Percentiles rank a stretch among this genome's conserved stretches.
phyloP scores from a whole-genome alignment of 1,140 invertebrate species.

The Chrysopa pallens region DNA sequence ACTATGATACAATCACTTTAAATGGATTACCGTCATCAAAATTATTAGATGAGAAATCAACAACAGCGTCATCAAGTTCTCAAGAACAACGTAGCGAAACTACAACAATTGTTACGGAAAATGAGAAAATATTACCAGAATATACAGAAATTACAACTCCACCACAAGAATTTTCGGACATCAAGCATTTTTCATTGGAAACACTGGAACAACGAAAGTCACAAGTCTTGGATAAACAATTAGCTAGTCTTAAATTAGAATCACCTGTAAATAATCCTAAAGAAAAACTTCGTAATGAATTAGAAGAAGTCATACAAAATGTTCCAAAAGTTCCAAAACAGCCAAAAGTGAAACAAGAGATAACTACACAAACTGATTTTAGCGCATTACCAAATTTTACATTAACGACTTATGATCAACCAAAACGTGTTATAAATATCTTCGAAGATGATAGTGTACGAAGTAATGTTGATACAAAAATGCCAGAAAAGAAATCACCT shows the following conservation, averaged over 20 bases:
- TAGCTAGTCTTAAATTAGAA: slow-evolving; percentile 18
- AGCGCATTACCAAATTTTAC: slow-evolving; percentile 19
- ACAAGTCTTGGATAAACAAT: slow-evolving; percentile 20
- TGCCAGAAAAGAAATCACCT: too few relatives aligned
- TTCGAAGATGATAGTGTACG: slow-evolving; percentile 22
- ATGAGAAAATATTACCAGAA: slow-evolving; percentile 4
- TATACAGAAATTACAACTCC: background rate
- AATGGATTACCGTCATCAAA: slow-evolving; percentile 11
- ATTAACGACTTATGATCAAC: slow-evolving; percentile 21
- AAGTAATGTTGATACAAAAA: slow-evolving; percentile 12
- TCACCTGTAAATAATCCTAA: background rate
- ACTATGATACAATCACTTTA: slow-evolving; percentile 15
- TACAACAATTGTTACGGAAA: slow-evolving; percentile 9
- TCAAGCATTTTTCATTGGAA: slow-evolving; percentile 14
- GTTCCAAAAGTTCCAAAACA: background rate
- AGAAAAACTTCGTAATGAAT: background rate
- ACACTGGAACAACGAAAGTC: slow-evolving; percentile 20
- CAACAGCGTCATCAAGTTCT: too few relatives aligned
- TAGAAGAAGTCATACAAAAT: background rate
- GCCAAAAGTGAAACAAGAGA: background rate
- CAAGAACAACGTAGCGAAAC: slow-evolving; percentile 6
- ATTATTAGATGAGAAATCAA: slow-evolving; percentile 1
- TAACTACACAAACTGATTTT: slow-evolving; percentile 5
- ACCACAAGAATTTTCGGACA: background rate
- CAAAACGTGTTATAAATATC: slow-evolving; percentile 20